Base-by-base conservation (phyloP, 2,113 vertebrate genomes). In the Chauna torquata region DNA sequence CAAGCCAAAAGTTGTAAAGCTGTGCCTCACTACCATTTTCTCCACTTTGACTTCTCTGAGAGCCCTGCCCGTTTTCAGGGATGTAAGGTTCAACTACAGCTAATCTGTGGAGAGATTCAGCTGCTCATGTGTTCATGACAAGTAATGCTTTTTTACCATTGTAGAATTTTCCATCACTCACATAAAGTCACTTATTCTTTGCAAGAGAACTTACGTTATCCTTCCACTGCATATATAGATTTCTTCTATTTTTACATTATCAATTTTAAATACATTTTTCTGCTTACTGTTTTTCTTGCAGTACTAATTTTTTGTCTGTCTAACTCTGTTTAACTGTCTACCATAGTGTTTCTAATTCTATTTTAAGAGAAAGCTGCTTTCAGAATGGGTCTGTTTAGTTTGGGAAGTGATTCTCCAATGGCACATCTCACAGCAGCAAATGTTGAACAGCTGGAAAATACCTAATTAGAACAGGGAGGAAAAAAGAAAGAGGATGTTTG, bases 401-500 rank as follows among this genome's bases (percentile, higher is more conserved):
- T 95, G 68, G 24, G 36, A 64, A 89, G 74, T 54, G 58, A 86
- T 91, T 96, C 89, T 96, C 80, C 81, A 91, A 59, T 72, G 86
- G 66, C 62, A 16, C 34, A 75, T 94, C 86, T 94, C 85, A 52
- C 50, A 92, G 76, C 30, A 88, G 88, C 76, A 90, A 96, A 90
- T 83, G 52, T 54, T 96, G 93, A 97, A 83, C 97, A 97, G 91
- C 95, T 97, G 96, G 94, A 96, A 97, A 95, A 89, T 74, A 93
- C 84, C 91, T 97, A 96, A 97, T 96, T 97, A 96, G 80, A 96
- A 82, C 47, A 82, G 42, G 25, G 57, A 90, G 47, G 20, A 22
- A 68, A 86, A 92, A 83, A 74, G 65, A 95, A 82, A 38, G 75
- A 79, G 38, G 34, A 30, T 85, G 20, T 83, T 95, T 93, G 93